phyloP scores from a whole-genome alignment of 2,888 invertebrate species.

The Zaprionus bogoriensis region DNA sequence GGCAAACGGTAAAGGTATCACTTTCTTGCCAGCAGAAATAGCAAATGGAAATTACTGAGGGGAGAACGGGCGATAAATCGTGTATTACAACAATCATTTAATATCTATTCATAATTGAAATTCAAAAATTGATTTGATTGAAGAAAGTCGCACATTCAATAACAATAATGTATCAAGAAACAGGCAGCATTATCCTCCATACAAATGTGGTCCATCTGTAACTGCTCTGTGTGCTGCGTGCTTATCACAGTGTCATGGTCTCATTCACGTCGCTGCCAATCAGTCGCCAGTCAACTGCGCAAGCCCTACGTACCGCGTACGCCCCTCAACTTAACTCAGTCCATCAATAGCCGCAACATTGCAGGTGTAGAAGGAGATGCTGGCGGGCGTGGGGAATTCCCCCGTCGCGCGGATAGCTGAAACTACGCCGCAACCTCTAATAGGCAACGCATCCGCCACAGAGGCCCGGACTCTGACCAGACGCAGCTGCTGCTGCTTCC shows the following conservation, averaged over 20 bases:
- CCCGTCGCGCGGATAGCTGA: slow-evolving; percentile 48
- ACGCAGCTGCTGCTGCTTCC: slow-evolving; percentile 3
- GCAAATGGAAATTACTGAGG: background rate
- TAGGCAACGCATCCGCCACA: slow-evolving; percentile 64
- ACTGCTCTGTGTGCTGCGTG: slow-evolving; percentile 11
- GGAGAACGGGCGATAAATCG: background rate
- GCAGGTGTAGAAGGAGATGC: background rate
- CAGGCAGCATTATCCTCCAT: background rate
- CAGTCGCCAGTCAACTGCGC: slow-evolving; percentile 37
- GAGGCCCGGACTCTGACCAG: slow-evolving; percentile 23
- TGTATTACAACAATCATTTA: background rate
- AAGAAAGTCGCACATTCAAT: background rate
- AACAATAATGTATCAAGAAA: background rate
- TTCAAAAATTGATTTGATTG: background rate
- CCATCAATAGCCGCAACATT: slow-evolving; percentile 7
- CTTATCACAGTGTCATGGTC: slow-evolving; percentile 33
- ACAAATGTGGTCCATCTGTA: slow-evolving; percentile 10
- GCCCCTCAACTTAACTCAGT: background rate
- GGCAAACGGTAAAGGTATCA: background rate
- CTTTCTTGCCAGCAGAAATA: background rate
- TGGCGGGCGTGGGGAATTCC: background rate
- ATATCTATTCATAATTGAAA: background rate
- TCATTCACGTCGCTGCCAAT: slow-evolving; percentile 43
- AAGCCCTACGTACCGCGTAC: background rate
- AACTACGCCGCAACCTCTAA: slow-evolving; percentile 68